These are phyloP conservation scores for Desoria tigrina DNA, from an alignment of 2,888 invertebrate species.

Conservation along the genomic window DNA sequence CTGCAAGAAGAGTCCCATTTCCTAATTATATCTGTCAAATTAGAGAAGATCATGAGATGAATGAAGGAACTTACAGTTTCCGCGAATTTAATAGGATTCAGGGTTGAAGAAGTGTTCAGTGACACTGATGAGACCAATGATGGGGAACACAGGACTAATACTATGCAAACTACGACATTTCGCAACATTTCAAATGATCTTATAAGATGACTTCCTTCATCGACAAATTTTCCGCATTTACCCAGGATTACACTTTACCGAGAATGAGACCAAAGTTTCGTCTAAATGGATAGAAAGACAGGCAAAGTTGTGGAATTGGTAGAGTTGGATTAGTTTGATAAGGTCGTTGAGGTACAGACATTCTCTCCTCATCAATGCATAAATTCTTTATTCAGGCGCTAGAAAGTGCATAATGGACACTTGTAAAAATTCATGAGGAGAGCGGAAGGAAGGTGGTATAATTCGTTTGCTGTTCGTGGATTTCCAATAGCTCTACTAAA, in stretches of 20 bases:
- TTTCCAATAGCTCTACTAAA: not conserved
- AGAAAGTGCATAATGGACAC: not conserved
- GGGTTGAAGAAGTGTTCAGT: conserved; percentile 28
- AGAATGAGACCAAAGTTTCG: conserved; percentile 6
- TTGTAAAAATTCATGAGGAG: conserved; percentile 4
- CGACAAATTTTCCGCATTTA: too few species aligned
- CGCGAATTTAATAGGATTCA: conserved; percentile 33
- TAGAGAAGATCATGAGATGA: not conserved
- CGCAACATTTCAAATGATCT: too few species aligned
- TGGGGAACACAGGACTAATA: conserved; percentile 14
- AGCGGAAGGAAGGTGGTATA: not conserved
- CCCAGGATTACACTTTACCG: too few species aligned
- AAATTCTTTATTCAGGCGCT: not conserved
- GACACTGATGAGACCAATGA: conserved; percentile 4
- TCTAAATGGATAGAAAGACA: not conserved
- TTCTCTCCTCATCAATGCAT: too few species aligned
- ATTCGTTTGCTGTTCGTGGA: conserved; percentile 1
- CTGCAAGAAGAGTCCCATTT: conserved; percentile 19
- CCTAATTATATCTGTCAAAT: not conserved
- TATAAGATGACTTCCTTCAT: too few species aligned
- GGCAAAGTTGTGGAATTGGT: not conserved
- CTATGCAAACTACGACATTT: not conserved
- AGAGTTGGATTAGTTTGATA: too few species aligned
- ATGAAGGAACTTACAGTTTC: conserved; percentile 29
- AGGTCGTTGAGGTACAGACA: too few species aligned